Evolutionary conservation across 2,113 vertebrate genomes (phyloP).

Genomic region (Equus quagga): DNA sequence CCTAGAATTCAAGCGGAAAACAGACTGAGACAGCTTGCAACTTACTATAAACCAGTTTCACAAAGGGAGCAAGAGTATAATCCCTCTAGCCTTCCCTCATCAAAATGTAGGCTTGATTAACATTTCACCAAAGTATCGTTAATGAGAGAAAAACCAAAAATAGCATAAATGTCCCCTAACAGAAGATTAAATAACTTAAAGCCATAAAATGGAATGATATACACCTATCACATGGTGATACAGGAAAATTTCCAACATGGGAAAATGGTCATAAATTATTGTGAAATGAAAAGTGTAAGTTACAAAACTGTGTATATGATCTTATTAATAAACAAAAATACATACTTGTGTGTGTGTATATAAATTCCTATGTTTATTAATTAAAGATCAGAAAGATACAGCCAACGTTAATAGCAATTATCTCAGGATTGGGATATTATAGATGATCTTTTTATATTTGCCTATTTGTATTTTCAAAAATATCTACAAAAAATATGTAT

Average conservation of each 20-base stretch:
- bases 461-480: slow-evolving; percentile 30
- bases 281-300: slow-evolving; percentile 20
- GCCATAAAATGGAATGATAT: not conserved
- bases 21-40: not conserved
- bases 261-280: not conserved
- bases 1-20: slow-evolving; percentile 31
- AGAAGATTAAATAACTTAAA: slow-evolving; percentile 48
- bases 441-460: slow-evolving; percentile 34
- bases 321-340: slow-evolving; percentile 12
- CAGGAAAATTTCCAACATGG: not conserved
- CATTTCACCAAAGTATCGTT: not conserved
- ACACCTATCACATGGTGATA: not conserved
- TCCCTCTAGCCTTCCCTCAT: not conserved
- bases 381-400: not conserved
- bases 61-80: slow-evolving; percentile 5
- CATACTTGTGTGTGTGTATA: not conserved
- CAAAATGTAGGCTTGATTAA: slow-evolving; percentile 44
- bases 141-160: slow-evolving; percentile 31
- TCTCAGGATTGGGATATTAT: not conserved
- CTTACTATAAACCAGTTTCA: slow-evolving; percentile 21
- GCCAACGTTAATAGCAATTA: slow-evolving; percentile 5
- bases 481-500: slow-evolving; percentile 13
- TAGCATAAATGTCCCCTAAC: not conserved
- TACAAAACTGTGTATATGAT: slow-evolving; percentile 1
- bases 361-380: not conserved